These are phyloP conservation scores for Microchrysa polita DNA, from an alignment of 2,888 invertebrate species.

Conservation along the genomic window DNA sequence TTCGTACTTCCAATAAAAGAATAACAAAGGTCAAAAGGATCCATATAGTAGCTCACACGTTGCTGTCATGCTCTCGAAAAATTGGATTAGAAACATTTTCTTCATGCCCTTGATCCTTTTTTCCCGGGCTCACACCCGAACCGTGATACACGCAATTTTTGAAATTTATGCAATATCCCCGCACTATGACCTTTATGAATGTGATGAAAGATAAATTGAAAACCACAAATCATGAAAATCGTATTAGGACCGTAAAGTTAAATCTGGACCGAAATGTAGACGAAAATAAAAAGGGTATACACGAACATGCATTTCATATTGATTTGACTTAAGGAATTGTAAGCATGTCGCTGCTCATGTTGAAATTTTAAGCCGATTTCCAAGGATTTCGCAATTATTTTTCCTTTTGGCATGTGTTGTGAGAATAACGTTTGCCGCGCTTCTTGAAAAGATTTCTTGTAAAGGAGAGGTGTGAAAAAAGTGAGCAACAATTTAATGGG, in stretches of 20 bases:
- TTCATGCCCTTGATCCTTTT: constrained; percentile 44
- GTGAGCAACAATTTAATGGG: constrained; percentile 8
- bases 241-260: constrained; percentile 40
- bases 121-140: not conserved
- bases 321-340: not conserved
- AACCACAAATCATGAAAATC: constrained; percentile 53
- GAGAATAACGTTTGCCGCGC: not conserved
- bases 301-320: not conserved
- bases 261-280: constrained; percentile 5
- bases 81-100: constrained; percentile 58
- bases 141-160: constrained; percentile 10
- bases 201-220: constrained; percentile 49
- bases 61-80: constrained; percentile 56
- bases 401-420: constrained; percentile 9
- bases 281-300: constrained; percentile 5
- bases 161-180: constrained; percentile 49
- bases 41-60: constrained; percentile 9
- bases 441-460: constrained; percentile 8
- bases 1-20: constrained; percentile 17
- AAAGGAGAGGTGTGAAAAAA: constrained; percentile 31
- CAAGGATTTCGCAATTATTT: constrained; percentile 17
- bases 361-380: constrained; percentile 43
- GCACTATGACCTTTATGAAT: constrained; percentile 49
- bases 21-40: constrained; percentile 25
- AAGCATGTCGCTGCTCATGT: constrained; percentile 36